Conservation (phyloP, 1,140 invertebrate species). For the Yoshiicerus persimilis region DNA sequence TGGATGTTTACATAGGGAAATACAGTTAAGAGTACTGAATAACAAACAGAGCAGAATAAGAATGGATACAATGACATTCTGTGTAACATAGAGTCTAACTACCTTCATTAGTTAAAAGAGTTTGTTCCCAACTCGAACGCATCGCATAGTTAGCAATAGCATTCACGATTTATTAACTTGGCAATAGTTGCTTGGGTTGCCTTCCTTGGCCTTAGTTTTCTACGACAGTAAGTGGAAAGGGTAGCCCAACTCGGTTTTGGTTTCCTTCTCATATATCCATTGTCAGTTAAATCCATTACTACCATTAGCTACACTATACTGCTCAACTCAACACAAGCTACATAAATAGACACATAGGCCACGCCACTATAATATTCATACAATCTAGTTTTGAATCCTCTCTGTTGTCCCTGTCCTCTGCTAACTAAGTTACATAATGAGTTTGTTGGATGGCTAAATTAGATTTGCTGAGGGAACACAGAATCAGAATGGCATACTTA, state of each 20-base stretch:
- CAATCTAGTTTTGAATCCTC: not conserved
- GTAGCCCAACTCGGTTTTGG: not conserved
- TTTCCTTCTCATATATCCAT: not conserved
- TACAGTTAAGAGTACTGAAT: not conserved
- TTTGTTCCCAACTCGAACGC: not conserved
- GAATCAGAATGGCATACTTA: not conserved
- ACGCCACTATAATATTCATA: not conserved
- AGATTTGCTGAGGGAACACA: not conserved
- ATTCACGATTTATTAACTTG: constrained; percentile 18
- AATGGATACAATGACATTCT: not conserved
- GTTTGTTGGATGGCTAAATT: constrained; percentile 20
- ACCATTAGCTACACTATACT: no score
- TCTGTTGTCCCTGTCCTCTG: not conserved
- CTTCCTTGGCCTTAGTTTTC: not conserved
- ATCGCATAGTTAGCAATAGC: not conserved
- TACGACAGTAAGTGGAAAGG: not conserved
- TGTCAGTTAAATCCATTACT: not conserved
- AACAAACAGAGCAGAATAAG: not conserved
- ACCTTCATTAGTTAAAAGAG: constrained; percentile 20
- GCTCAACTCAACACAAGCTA: no score
- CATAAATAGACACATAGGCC: not conserved
- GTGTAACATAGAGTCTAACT: not conserved
- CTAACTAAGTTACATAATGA: constrained; percentile 21
- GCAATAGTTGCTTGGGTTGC: not conserved
- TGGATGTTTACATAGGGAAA: not conserved